Evolutionary conservation across 2,797 vertebrate genomes (phyloP).

Genomic region (Melanotaenia boesemani): DNA sequence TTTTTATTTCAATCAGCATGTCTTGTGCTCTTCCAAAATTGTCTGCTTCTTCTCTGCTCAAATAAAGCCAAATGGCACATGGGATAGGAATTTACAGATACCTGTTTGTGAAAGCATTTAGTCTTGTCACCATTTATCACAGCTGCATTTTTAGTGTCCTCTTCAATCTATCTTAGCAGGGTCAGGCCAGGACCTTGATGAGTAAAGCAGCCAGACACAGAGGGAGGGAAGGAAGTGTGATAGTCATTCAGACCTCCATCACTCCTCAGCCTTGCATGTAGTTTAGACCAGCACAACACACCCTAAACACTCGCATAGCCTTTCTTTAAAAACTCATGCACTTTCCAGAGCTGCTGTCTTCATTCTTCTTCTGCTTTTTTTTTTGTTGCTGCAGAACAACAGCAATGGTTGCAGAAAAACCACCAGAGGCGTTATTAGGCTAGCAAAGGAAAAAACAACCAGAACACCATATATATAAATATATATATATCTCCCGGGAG

Average conservation of each 20-base stretch:
- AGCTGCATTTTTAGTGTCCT: constrained; percentile 77
- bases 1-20: neutral
- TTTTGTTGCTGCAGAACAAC: too few species aligned
- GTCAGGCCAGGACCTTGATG: constrained; percentile 74
- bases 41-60: constrained; percentile 35
- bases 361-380: too few species aligned
- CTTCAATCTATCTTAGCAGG: constrained; percentile 69
- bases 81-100: constrained; percentile 70
- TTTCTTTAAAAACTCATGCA: too few species aligned
- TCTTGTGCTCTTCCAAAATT: constrained; percentile 32
- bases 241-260: constrained; percentile 53
- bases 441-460: constrained; percentile 12
- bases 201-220: constrained; percentile 72
- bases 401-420: too few species aligned
- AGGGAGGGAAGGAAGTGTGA: constrained; percentile 73
- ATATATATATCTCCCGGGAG: constrained; percentile 9
- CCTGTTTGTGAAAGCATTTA: constrained; percentile 73
- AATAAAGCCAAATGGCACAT: constrained; percentile 59
- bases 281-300: constrained; percentile 54
- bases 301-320: too few species aligned
- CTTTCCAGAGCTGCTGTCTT: too few species aligned
- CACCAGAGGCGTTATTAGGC: too few species aligned
- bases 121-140: constrained; percentile 76
- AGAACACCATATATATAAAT: too few species aligned
- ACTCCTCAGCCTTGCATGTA: constrained; percentile 57